Percentiles rank a stretch among this genome's conserved stretches.
Conservation (phyloP, 1,140 invertebrate genomes). For the Babylonia areolata region DNA sequence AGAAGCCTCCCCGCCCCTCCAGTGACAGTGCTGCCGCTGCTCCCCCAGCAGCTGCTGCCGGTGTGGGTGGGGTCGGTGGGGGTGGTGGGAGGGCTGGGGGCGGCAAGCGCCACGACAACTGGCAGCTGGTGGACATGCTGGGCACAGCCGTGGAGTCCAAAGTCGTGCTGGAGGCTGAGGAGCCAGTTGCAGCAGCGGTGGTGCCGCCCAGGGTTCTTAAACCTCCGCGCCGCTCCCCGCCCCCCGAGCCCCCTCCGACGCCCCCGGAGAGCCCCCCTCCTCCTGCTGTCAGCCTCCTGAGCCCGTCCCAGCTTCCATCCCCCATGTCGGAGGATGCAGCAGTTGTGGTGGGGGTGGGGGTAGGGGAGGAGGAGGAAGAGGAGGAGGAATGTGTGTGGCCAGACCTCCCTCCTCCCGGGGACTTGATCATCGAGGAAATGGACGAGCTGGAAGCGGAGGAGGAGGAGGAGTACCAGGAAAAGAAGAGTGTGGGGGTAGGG, state of each 20-base stretch:
- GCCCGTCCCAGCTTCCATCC: neutral
- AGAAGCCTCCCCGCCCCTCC: neutral
- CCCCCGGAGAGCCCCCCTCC: neutral
- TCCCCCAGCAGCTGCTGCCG: too few species aligned
- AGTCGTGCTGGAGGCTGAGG: neutral
- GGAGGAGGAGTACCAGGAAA: neutral
- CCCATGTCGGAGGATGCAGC: neutral
- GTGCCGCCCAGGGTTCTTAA: neutral
- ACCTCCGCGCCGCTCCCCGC: neutral
- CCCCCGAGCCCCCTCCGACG: neutral
- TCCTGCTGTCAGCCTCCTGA: neutral
- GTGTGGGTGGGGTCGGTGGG: too few species aligned
- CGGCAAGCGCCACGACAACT: neutral
- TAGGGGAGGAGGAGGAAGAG: neutral
- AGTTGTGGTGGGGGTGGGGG: neutral
- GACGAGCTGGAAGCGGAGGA: neutral
- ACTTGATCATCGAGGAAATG: neutral
- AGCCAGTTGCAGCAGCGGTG: too few species aligned
- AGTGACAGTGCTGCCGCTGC: too few species aligned
- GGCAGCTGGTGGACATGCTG: slow-evolving; percentile 1
- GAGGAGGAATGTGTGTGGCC: neutral
- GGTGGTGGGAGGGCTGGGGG: neutral
- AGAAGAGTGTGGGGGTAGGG: neutral
- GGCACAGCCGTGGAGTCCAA: neutral
- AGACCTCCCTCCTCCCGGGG: neutral